Evolutionary conservation across 2,888 invertebrate species (phyloP), one percentile per base, ranked within the genome.

Genomic region (Ichneumoninae sp.): DNA sequence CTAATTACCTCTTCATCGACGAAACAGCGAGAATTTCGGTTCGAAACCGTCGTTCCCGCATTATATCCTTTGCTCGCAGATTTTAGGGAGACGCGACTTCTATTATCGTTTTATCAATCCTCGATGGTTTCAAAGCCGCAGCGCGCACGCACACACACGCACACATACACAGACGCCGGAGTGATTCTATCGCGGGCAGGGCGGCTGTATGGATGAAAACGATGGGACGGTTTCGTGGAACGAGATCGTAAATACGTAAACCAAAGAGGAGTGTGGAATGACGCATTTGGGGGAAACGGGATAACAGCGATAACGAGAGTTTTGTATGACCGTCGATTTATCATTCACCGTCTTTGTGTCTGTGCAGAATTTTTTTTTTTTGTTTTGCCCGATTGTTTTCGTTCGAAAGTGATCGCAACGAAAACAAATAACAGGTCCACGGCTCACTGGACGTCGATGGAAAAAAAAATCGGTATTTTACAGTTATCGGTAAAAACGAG

Each of bases 291-390:
- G 26, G 26, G 13, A 57, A 71, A 54, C 57, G 40, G 57, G 26
- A 73, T 40, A 57, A 52, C 40, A 30, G 57, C 73, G 73, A 73
- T 73, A 73, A 73, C 73, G 60, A 73, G 73, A 40, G 44, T 73
- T 73, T 57, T 19, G 26, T 44, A 13, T 19, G 54, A 26, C 8
- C 44, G 44, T 73, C 73, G 8, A 73, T 73, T 73, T 44, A 57
- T 44, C 57, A 57, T 40, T 57, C 52, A n/a, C 60, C 13, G 36
- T 26, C 44, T 44, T 57, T 60, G 26, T 73, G 22, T n/a, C 16
- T 0, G 13, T 26, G 57, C 57, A 22, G 16, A 44, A 26, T 57
- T 73, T n/a, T 16, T 33, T 16, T 33, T 52, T 10, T 16, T 10
- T 13, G 1, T 30, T 71, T 10, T 3, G 10, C 3, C 30, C 30